phyloP scores from a whole-genome alignment of 2,888 invertebrate species.

The Phragmatobia fuliginosa region DNA sequence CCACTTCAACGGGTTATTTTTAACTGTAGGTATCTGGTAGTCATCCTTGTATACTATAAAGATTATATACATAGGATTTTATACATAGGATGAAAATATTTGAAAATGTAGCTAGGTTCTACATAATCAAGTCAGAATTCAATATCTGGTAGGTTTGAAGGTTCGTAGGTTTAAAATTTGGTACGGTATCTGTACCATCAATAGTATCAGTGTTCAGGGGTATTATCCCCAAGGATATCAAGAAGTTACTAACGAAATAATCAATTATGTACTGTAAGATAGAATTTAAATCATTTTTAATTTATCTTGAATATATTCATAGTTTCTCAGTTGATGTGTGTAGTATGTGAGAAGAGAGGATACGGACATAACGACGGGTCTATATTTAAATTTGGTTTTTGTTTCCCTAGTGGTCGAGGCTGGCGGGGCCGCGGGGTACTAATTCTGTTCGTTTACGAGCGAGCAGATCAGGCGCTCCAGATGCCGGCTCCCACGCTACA shows the following conservation, averaged over 20 bases:
- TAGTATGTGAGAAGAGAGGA: slow-evolving; percentile 39
- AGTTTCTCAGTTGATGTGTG: slow-evolving; percentile 9
- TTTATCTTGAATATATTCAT: neutral
- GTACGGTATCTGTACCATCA: too few relatives aligned
- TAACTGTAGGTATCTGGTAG: neutral
- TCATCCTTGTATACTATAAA: neutral
- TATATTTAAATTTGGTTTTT: slow-evolving; percentile 77
- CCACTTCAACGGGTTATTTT: neutral
- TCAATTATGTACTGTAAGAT: neutral
- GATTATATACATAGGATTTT: too few relatives aligned
- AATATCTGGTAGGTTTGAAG: too few relatives aligned
- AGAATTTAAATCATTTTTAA: neutral
- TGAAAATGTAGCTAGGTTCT: too few relatives aligned
- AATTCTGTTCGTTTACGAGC: slow-evolving; percentile 82
- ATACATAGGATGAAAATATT: too few relatives aligned
- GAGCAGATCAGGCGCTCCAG: slow-evolving; percentile 74
- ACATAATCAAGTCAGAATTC: too few relatives aligned
- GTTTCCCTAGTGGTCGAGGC: slow-evolving; percentile 67
- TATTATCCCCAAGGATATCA: neutral
- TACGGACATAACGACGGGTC: slow-evolving; percentile 52
- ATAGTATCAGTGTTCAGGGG: neutral
- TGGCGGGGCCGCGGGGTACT: slow-evolving; percentile 64
- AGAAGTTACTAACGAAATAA: neutral
- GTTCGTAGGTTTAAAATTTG: too few relatives aligned
- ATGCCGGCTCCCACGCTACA: slow-evolving; percentile 79